phyloP scores from a whole-genome alignment of 2,797 vertebrate genomes.

The Oophaga sylvatica region DNA sequence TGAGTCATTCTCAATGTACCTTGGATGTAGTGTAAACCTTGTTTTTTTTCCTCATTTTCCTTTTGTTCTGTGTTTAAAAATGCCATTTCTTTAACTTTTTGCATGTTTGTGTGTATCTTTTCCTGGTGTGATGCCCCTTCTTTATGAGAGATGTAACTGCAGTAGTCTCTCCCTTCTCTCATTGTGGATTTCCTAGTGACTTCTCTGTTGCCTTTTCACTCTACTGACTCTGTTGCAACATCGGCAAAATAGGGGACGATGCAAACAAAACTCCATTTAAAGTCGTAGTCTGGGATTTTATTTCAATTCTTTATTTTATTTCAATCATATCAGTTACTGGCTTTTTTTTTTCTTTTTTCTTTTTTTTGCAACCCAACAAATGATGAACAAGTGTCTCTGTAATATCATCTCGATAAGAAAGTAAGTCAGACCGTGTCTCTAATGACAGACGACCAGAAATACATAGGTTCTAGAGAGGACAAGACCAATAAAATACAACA shows the following conservation, averaged over 20 bases:
- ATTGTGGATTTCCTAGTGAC: not conserved
- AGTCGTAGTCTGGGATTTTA: conserved; percentile 17
- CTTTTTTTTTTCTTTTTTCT: not conserved
- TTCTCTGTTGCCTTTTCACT: not conserved
- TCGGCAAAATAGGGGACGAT: not conserved
- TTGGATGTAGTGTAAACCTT: too few relatives aligned
- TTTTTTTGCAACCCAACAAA: conserved; percentile 37
- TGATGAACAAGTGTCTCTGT: conserved; percentile 15
- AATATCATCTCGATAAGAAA: conserved; percentile 34
- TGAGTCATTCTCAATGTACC: too few relatives aligned
- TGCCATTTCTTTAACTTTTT: too few relatives aligned
- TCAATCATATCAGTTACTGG: conserved; percentile 36
- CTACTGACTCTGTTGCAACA: not conserved
- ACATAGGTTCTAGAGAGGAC: conserved; percentile 50
- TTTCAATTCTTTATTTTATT: conserved; percentile 37
- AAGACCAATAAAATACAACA: conserved; percentile 40
- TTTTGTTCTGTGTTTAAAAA: too few relatives aligned
- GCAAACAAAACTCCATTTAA: not conserved
- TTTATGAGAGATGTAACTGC: not conserved
- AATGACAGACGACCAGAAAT: conserved; percentile 48
- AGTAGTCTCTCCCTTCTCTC: not conserved
- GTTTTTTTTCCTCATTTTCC: too few relatives aligned
- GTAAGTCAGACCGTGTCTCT: conserved; percentile 23
- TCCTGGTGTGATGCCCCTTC: too few relatives aligned
- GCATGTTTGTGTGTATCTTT: too few relatives aligned